Conservation (phyloP, 92 coral and sea anemone species). For the Siderastrea siderea region DNA sequence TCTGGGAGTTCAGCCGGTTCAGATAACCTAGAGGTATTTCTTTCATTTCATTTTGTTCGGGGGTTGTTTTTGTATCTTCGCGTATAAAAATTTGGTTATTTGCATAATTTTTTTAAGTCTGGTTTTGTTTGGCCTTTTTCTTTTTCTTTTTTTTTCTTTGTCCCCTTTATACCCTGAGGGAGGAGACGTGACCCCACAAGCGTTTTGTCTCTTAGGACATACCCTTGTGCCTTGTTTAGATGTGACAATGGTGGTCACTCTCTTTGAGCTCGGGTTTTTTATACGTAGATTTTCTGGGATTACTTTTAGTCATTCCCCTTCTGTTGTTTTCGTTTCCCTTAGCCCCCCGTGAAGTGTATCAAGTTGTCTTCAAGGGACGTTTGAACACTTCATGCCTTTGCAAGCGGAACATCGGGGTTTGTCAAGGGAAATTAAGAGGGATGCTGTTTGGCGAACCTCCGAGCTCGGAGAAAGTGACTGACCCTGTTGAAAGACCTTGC, state of each 20-base stretch:
- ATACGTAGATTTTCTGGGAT: neutral
- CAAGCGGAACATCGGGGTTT: neutral
- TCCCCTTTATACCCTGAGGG: neutral
- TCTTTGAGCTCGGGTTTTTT: conserved; percentile 8
- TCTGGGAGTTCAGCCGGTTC: neutral
- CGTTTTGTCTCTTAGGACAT: conserved; percentile 22
- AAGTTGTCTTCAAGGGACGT: neutral
- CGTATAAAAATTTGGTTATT: neutral
- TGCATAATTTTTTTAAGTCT: neutral
- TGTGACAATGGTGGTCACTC: neutral
- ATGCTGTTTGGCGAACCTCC: no score
- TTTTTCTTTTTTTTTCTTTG: neutral
- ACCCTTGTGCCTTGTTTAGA: neutral
- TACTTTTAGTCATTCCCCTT: neutral
- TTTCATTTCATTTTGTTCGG: neutral
- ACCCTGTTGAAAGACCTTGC: no score
- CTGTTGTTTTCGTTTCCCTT: neutral
- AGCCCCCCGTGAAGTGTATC: neutral
- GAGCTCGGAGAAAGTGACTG: neutral
- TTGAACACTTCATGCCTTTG: neutral
- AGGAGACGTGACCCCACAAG: conserved; percentile 5
- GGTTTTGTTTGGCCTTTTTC: neutral
- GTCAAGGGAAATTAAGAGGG: no score
- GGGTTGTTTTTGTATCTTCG: no score
- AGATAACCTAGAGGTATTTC: neutral